phyloP scores from a whole-genome alignment of 2,888 invertebrate genomes.

The Physocephala rufipes region DNA sequence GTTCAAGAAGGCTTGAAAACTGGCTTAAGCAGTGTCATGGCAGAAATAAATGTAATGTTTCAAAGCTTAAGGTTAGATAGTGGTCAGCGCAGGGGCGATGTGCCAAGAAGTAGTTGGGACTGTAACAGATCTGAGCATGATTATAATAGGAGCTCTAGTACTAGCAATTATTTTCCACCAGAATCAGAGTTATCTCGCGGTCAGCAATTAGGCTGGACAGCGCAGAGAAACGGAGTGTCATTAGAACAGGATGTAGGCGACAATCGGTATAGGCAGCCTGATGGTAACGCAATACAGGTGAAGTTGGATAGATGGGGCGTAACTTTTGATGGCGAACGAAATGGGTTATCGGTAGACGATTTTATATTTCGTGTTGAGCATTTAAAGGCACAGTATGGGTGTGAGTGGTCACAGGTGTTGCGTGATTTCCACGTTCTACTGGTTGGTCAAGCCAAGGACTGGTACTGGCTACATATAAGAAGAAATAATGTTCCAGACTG shows the following conservation, averaged over 20 bases:
- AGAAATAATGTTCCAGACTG: neutral
- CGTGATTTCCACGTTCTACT: conserved; percentile 11
- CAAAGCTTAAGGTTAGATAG: too few relatives aligned
- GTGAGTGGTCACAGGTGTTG: conserved; percentile 7
- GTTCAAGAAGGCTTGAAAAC: neutral
- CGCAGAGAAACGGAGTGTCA: too few relatives aligned
- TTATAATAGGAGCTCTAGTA: too few relatives aligned
- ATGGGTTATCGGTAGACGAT: conserved; percentile 14
- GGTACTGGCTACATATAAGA: conserved; percentile 16
- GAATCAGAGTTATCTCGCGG: too few relatives aligned
- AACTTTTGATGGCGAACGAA: neutral
- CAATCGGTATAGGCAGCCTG: too few relatives aligned
- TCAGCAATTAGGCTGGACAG: too few relatives aligned
- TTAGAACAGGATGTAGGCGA: too few relatives aligned
- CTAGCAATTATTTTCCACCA: too few relatives aligned
- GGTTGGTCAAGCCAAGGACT: neutral
- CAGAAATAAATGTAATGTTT: neutral
- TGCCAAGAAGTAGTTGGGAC: too few relatives aligned
- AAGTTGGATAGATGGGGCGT: conserved; percentile 20
- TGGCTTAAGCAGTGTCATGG: neutral
- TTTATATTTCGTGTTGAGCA: conserved; percentile 15
- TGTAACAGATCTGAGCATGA: too few relatives aligned
- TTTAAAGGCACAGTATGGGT: neutral
- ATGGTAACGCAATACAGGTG: neutral
- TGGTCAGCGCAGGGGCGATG: too few relatives aligned